phyloP scores from a whole-genome alignment of 2,888 invertebrate genomes.

The Notodonta ziczac region DNA sequence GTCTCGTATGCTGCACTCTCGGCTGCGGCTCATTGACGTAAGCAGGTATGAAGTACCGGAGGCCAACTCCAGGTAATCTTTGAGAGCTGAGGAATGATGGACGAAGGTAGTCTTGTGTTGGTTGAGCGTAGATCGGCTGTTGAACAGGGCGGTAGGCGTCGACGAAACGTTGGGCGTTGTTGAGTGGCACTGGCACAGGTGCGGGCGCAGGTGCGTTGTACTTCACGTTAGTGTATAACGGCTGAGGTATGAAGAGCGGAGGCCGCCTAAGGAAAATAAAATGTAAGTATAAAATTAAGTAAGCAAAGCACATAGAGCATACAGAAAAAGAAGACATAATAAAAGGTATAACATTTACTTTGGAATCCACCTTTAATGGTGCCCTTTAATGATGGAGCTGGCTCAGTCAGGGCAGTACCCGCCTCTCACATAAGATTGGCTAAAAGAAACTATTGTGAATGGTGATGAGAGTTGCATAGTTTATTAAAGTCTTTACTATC shows the following conservation, averaged over 20 bases:
- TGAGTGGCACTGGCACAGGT: slow-evolving; percentile 53
- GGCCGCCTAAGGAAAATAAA: slow-evolving; percentile 61
- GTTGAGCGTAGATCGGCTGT: slow-evolving; percentile 48
- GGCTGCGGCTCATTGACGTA: slow-evolving; percentile 51
- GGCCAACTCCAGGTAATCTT: slow-evolving; percentile 69
- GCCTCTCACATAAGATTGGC: no score
- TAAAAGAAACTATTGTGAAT: no score
- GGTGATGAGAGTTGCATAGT: no score
- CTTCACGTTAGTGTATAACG: slow-evolving; percentile 70
- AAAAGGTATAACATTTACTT: no score
- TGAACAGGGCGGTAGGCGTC: slow-evolving; percentile 67
- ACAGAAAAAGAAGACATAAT: no score
- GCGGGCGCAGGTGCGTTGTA: slow-evolving; percentile 51
- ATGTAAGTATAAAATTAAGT: background rate
- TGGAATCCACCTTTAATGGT: no score
- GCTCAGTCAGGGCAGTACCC: no score
- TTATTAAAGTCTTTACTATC: no score
- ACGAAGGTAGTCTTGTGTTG: slow-evolving; percentile 55
- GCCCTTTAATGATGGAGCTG: no score
- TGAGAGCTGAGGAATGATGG: slow-evolving; percentile 68
- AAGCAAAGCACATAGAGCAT: background rate
- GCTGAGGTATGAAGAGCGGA: slow-evolving; percentile 70
- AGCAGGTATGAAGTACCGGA: slow-evolving; percentile 70
- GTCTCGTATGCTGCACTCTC: slow-evolving; percentile 43
- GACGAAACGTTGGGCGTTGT: slow-evolving; percentile 73